Evolutionary conservation across 2,888 invertebrate species (phyloP).

Genomic region (Epirrita christyi): DNA sequence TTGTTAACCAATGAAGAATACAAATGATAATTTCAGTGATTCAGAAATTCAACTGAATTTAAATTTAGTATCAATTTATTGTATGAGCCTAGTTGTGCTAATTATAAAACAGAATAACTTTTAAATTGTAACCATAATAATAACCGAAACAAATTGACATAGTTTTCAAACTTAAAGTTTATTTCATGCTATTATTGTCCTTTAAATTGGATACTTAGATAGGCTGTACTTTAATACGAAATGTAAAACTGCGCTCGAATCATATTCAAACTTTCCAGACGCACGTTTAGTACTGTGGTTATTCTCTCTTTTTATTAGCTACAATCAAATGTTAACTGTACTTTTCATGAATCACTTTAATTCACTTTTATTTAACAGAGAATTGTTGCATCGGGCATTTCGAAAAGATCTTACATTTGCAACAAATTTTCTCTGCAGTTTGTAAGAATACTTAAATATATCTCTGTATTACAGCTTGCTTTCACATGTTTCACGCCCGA

Average conservation of each 20-base stretch:
- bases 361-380: too few relatives aligned
- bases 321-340: background rate
- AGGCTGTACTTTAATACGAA: slow-evolving; percentile 6
- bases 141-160: slow-evolving; percentile 9
- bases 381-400: too few relatives aligned
- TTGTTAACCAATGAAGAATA: too few relatives aligned
- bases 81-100: too few relatives aligned
- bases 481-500: too few relatives aligned
- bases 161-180: slow-evolving; percentile 11
- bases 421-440: too few relatives aligned
- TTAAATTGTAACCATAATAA: slow-evolving; percentile 7
- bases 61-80: too few relatives aligned
- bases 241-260: slow-evolving; percentile 2
- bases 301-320: slow-evolving; percentile 4
- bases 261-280: slow-evolving; percentile 19
- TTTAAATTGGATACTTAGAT: slow-evolving; percentile 13
- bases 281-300: slow-evolving; percentile 9
- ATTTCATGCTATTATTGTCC: slow-evolving; percentile 4
- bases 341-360: background rate
- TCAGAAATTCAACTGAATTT: too few relatives aligned
- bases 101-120: background rate
- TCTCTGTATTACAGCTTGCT: too few relatives aligned
- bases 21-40: too few relatives aligned
- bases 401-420: too few relatives aligned
- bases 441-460: too few relatives aligned